Base-by-base conservation (phyloP, 2,888 invertebrate genomes). In the Standfussiana lucernea region DNA sequence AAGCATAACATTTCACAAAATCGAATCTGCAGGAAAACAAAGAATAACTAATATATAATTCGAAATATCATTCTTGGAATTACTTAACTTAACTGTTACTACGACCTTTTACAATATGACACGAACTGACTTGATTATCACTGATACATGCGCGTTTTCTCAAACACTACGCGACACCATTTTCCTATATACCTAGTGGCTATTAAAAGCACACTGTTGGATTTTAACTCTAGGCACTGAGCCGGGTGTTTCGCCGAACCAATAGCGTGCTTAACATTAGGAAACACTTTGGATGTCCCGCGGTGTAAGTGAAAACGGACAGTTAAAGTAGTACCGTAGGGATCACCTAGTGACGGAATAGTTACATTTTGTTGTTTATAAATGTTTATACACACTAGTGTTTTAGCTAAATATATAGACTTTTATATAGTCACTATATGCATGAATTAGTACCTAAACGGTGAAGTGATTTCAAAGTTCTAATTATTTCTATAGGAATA, bases 381-480 rank as follows among this genome's bases (percentile, higher is more conserved):
- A 89, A 91, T 89, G 87, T 91, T 90, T 91, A 91, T 88, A 90
- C 87, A 89, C 79, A 85, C 78, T 85, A 88, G 86, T 89, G 88
- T 89, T 89, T 88, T 88, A 89, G 83, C 89, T 88, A 88, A 86
- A 80, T 88, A 86, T 89, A 88, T 86, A 90, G 85, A 89, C 88
- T 90, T 91, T 90, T 91, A 89, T 91, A 91, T 89, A 91, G 92
- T 87, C 86, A 89, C 82, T 90, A 90, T 85, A 78, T 89, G 89
- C 86, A 84, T 86, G 79, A 86, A 88, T 86, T 86, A 85, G 87
- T 82, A 82, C 50, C 72, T 85, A 68, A 75, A 76, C 11, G 53
- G 80, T 80, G 64, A 77, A 77, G 75, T 81, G 82, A 82, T 84
- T 84, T 80, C 79, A 70, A 80, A 76, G 62, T 79, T 72, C 81